Evolutionary conservation across 1,140 invertebrate genomes (phyloP).

Genomic region (Bombus sylvicola): DNA sequence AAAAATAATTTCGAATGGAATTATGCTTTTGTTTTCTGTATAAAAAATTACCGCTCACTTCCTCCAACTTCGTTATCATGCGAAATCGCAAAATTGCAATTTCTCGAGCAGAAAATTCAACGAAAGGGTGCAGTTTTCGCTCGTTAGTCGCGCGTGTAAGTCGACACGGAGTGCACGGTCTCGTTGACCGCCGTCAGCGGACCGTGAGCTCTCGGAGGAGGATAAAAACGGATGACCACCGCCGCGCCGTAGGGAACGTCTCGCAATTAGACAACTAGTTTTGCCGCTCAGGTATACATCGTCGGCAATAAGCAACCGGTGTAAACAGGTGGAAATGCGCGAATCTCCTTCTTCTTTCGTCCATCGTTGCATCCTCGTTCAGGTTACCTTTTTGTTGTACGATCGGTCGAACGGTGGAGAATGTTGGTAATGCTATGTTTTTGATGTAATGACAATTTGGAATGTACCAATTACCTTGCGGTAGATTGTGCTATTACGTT

Average conservation of each 20-base stretch:
- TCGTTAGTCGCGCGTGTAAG: not conserved
- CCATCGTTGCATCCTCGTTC: not conserved
- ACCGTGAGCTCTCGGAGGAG: not conserved
- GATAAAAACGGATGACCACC: slow-evolving; percentile 38
- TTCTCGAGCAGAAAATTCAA: not conserved
- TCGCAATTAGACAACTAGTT: slow-evolving; percentile 40
- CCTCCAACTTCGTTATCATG: not conserved
- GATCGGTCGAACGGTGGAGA: not conserved
- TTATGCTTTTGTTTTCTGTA: not conserved
- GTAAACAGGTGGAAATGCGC: slow-evolving; percentile 14
- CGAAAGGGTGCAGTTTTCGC: not conserved
- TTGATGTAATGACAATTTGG: not conserved
- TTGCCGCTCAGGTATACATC: not conserved
- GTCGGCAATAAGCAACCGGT: not conserved
- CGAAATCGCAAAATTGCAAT: not conserved
- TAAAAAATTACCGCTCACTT: not conserved
- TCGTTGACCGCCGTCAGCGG: not conserved
- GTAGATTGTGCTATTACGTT: no score
- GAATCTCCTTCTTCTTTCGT: not conserved
- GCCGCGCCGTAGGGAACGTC: slow-evolving; percentile 36
- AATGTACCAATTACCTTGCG: not conserved
- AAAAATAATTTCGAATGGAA: not conserved
- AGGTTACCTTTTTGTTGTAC: not conserved
- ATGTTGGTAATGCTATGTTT: not conserved
- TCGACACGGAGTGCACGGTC: not conserved